Base-by-base conservation (phyloP, 2,888 invertebrate genomes). In the Ctena decussata region DNA sequence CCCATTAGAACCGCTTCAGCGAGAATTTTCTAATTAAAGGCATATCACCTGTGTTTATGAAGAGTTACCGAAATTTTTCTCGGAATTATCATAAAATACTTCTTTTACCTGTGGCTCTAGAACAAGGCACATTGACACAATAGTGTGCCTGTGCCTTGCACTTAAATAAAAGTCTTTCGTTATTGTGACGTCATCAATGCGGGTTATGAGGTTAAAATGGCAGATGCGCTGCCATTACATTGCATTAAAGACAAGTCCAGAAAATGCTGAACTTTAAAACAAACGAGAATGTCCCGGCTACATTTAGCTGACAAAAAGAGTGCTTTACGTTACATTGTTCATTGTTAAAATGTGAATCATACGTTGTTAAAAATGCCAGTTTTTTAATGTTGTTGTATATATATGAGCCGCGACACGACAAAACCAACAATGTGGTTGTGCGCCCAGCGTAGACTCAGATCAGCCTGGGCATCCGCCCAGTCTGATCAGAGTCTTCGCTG, bases 231-330 rank as follows among this genome's bases (percentile, higher is more conserved):
- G 18, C 21, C 46, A 46, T 46, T 46, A 21, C 3, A 46, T 11
- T 41, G 15, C 15, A 15, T 8, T 46, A 2, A 21, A 46, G 46
- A 3, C 3, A 41, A 46, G 46, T 8, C 21, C 21, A 12, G 46
- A 46, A 3, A 46, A n/a, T 21, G 21, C 21, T n/a, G 46, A 46
- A 46, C 46, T 46, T 46, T 57, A n/a, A 57, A 57, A 27, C 74
- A 60, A 83, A 84, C 84, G 80, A 84, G 84, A 84, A 80, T 80
- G 84, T 84, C 84, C 80, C 80, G 80, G 37, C 49, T 46, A 35
- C n/a, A 27, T 46, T 46, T 44, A 78, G 57, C 41, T 60, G 70
- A 49, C 46, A 65, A 65, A n/a, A 57, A 79, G 69, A 84, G 83
- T 84, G 83, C 83, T 84, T 65, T 75, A 35, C 72, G 44, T 82